Evolutionary conservation across 2,113 vertebrate genomes (phyloP), one percentile per base, ranked within the genome.

Genomic region (Aphyosemion australe): DNA sequence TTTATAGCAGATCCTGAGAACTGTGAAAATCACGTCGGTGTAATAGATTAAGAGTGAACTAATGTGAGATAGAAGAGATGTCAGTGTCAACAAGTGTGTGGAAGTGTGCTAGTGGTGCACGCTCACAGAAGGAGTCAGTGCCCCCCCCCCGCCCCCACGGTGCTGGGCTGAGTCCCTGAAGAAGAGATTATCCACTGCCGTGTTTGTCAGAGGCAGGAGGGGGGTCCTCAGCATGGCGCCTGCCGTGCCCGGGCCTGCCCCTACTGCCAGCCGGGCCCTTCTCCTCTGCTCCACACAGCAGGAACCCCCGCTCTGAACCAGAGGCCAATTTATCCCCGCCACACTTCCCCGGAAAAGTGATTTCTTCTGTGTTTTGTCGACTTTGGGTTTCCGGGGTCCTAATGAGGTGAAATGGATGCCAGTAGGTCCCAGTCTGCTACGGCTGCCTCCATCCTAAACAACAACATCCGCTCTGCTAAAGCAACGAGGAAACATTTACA

Each of bases 171-270:
- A 86, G 91, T 92, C 90, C 90, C 86, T 88, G 62, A 84, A 86
- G 88, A 91, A 91, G 84, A 51, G 72, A 93, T 90, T 86, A 88
- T 74, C 91, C 89, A 82, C 90, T 90, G 88, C 87, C 84, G 55
- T 90, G 90, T 93, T 93, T 93, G 90, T 93, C 84, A 84, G 91
- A 37, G 66, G 68, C 54, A 76, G 86, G 92, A 87, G 93, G 94
- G 87, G 76, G 52, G 72, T 81, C 89, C 26, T 74, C 93, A 90
- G 88, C 88, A 71, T 90, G 93, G 20, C 83, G 80, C 79, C 37
- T 65, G 84, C 90, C 86, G 55, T 87, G 92, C 88, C 88, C 83
- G 91, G 93, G 74, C 89, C 93, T 92, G 92, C 90, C 92, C 78
- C 41, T 85, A 71, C 88, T 90, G 85, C 88, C 91, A 67, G 66